Percentiles rank a stretch among this genome's conserved stretches.
These are phyloP conservation scores for Brachionus asplanchnoidis DNA, from an alignment of 1,140 invertebrate species.

Conservation along the genomic window DNA sequence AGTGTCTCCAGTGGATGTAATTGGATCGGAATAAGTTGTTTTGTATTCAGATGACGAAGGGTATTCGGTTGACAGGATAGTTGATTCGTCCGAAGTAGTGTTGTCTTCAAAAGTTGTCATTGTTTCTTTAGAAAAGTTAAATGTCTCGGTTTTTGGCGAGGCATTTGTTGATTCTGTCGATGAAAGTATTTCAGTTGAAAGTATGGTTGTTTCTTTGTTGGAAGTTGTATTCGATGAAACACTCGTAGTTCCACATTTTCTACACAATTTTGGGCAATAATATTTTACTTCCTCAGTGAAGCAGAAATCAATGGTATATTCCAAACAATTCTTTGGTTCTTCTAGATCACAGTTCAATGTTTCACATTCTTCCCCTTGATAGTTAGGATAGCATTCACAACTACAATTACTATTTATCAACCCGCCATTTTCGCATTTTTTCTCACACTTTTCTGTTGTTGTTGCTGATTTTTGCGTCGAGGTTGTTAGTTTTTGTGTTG, in stretches of 20 bases:
- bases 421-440: neutral
- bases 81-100: no score
- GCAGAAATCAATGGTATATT: neutral
- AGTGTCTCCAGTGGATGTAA: no score
- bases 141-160: no score
- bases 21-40: no score
- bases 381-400: neutral
- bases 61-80: no score
- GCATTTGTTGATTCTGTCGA: no score
- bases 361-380: neutral
- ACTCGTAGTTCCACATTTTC: neutral
- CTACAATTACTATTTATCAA: neutral
- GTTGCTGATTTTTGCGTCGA: neutral
- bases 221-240: neutral
- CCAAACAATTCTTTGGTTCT: neutral
- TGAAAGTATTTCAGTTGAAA: no score
- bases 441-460: neutral
- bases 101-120: no score
- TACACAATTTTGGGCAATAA: neutral
- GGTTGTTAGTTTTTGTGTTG: neutral
- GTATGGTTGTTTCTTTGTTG: neutral
- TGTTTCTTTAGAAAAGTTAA: no score
- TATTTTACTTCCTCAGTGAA: neutral
- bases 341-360: neutral
- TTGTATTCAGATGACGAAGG: no score